Evolutionary conservation across 1,140 invertebrate genomes (phyloP).

Genomic region (Drosophila murphyi): DNA sequence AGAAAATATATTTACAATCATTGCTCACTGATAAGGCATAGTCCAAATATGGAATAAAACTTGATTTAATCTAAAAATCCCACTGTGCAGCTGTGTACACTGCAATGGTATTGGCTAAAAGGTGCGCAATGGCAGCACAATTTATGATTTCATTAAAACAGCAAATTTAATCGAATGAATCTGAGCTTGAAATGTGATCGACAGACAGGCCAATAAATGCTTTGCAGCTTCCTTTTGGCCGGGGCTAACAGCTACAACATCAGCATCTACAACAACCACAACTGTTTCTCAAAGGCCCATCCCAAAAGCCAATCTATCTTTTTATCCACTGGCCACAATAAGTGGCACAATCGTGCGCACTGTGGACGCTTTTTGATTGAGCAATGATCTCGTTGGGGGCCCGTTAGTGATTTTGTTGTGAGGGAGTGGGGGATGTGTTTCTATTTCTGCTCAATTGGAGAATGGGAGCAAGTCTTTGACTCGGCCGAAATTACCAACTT

Average conservation of each 20-base stretch:
- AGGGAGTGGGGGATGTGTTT: neutral
- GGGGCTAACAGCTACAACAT: slow-evolving; percentile 3
- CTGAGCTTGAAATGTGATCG: slow-evolving; percentile 57
- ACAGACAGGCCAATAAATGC: slow-evolving; percentile 46
- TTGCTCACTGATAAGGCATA: too few species aligned
- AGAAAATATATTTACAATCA: too few species aligned
- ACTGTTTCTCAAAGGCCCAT: slow-evolving; percentile 33
- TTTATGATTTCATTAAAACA: slow-evolving; percentile 82
- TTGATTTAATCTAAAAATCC: neutral
- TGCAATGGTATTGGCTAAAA: slow-evolving; percentile 6
- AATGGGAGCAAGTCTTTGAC: slow-evolving; percentile 38
- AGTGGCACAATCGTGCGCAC: slow-evolving; percentile 77
- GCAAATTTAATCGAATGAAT: slow-evolving; percentile 76
- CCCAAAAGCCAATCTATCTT: slow-evolving; percentile 54
- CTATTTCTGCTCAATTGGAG: slow-evolving; percentile 46
- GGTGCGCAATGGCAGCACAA: slow-evolving; percentile 58
- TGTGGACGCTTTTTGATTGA: slow-evolving; percentile 78
- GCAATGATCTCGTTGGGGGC: slow-evolving; percentile 64
- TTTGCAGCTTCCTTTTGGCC: slow-evolving; percentile 21
- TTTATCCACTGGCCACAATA: slow-evolving; percentile 67
- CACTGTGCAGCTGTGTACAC: slow-evolving; percentile 34
- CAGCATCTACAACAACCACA: slow-evolving; percentile 11
- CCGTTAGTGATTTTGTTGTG: slow-evolving; percentile 11
- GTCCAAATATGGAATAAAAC: neutral
- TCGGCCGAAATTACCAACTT: slow-evolving; percentile 54